These are phyloP conservation scores for Anseranas semipalmata DNA, from an alignment of 2,113 vertebrate genomes.

Conservation along the genomic window DNA sequence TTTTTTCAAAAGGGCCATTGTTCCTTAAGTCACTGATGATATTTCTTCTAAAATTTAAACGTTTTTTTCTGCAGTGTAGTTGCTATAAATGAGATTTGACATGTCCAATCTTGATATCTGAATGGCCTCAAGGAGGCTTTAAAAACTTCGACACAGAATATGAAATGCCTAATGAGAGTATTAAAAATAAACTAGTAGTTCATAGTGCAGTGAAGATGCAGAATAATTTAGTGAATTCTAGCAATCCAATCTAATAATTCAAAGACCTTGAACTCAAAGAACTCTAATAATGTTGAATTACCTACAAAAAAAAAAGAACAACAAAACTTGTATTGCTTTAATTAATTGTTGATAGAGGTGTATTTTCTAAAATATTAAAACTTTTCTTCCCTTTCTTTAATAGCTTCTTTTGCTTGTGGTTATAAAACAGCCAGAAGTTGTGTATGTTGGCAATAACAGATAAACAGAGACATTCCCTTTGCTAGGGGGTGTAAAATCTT, in stretches of 20 bases:
- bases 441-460: neutral
- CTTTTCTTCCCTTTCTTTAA: neutral
- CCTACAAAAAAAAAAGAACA: neutral
- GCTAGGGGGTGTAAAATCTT: neutral
- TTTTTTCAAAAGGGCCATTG: neutral
- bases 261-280: neutral
- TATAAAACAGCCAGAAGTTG: neutral
- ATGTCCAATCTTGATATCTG: constrained; percentile 8
- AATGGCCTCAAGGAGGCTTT: neutral
- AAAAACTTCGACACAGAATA: neutral
- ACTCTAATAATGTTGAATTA: neutral
- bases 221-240: neutral
- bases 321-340: neutral
- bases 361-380: neutral
- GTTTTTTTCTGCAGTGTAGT: neutral
- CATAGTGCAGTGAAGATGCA: neutral
- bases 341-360: neutral
- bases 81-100: constrained; percentile 15
- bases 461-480: neutral
- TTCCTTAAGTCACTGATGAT: constrained; percentile 13
- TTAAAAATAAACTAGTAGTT: constrained; percentile 4
- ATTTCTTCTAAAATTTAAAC: neutral
- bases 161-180: neutral
- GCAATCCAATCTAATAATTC: neutral
- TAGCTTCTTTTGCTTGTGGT: neutral